Evolutionary conservation across 2,888 invertebrate genomes (phyloP).

Genomic region (Microplitis manilae): DNA sequence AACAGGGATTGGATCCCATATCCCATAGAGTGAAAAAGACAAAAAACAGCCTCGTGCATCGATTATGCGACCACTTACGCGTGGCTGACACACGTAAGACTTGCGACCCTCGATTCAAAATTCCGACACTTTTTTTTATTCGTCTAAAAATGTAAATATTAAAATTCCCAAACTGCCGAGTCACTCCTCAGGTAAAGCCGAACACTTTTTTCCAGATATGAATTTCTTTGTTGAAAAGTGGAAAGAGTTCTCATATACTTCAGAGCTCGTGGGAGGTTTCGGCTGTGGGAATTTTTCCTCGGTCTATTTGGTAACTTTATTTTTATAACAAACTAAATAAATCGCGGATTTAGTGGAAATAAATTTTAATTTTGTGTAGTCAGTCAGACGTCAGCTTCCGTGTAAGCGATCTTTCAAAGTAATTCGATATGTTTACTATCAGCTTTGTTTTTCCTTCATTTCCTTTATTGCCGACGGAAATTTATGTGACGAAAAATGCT

Average conservation of each 20-base stretch:
- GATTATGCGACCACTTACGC: slow-evolving; percentile 69
- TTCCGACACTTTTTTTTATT: background rate
- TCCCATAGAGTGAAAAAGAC: background rate
- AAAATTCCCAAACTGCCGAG: slow-evolving; percentile 5
- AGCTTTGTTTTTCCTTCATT: too few relatives aligned
- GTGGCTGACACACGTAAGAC: slow-evolving; percentile 70
- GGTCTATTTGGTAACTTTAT: slow-evolving; percentile 4
- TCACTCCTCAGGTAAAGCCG: slow-evolving; percentile 48
- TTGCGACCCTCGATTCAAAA: slow-evolving; percentile 47
- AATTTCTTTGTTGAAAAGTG: slow-evolving; percentile 54
- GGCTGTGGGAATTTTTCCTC: slow-evolving; percentile 56
- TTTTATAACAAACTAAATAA: slow-evolving; percentile 17
- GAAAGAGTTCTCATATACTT: slow-evolving; percentile 36
- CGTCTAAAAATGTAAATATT: background rate
- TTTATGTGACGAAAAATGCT: too few relatives aligned
- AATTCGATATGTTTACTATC: too few relatives aligned
- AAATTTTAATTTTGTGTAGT: too few relatives aligned
- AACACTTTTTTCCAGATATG: background rate
- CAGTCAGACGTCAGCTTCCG: too few relatives aligned
- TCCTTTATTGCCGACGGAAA: too few relatives aligned
- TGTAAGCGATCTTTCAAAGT: too few relatives aligned
- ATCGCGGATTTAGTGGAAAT: too few relatives aligned
- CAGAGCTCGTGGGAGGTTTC: slow-evolving; percentile 58
- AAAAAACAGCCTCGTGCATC: slow-evolving; percentile 63
- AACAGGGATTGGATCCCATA: slow-evolving; percentile 58